phyloP scores from a whole-genome alignment of 1,140 invertebrate genomes.

The Drosophila baimaii region DNA sequence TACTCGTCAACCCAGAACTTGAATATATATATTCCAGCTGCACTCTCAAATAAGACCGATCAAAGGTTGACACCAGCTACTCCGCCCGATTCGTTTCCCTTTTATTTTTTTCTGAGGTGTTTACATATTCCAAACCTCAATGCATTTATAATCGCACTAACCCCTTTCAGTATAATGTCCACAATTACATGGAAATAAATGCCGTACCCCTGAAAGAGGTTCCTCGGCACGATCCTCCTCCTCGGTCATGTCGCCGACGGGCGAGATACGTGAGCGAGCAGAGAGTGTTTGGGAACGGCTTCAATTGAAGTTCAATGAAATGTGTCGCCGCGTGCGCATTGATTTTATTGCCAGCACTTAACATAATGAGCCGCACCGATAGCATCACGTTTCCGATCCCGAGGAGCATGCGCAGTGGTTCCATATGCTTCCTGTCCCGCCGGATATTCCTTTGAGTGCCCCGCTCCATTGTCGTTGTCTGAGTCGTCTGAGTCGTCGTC shows the following conservation, averaged over 20 bases:
- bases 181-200: constrained; percentile 67
- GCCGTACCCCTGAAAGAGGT: constrained; percentile 9
- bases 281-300: constrained; percentile 53
- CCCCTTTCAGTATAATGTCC: constrained; percentile 27
- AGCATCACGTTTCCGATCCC: constrained; percentile 76
- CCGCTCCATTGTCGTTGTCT: constrained; percentile 53
- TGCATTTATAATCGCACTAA: constrained; percentile 44
- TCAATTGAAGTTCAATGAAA: constrained; percentile 79
- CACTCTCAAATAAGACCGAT: neutral
- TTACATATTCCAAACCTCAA: constrained; percentile 39
- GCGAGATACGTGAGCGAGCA: constrained; percentile 45
- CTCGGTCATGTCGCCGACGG: constrained; percentile 32
- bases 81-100: neutral
- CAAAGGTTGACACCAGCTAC: constrained; percentile 23
- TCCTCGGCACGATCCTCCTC: constrained; percentile 56
- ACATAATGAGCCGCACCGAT: constrained; percentile 76
- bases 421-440: constrained; percentile 78
- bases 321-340: constrained; percentile 69
- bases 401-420: constrained; percentile 52
- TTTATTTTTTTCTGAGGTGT: too few species aligned
- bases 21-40: neutral
- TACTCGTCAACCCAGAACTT: neutral
- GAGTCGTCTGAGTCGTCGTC: too few species aligned
- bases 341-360: constrained; percentile 82
- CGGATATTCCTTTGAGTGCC: constrained; percentile 79